Percentiles rank a stretch among this genome's conserved stretches.
Conservation (phyloP, 1,140 invertebrate genomes). For the Habropoda laboriosa region DNA sequence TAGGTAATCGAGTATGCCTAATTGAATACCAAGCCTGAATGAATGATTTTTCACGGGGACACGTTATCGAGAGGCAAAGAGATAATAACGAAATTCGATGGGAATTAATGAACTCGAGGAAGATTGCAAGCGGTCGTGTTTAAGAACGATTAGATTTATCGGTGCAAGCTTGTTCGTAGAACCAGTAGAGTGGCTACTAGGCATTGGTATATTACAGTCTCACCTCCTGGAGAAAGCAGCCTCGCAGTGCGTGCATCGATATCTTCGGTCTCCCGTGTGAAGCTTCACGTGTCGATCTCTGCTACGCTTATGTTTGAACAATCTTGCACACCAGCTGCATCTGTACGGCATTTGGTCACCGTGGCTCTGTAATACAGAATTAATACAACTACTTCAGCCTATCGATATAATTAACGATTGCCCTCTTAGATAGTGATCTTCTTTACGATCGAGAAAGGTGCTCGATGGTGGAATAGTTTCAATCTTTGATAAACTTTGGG, state of each 20-base stretch:
- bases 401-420: too few relatives aligned
- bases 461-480: too few relatives aligned
- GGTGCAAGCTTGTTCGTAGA: neutral
- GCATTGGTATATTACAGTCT: constrained; percentile 51
- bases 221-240: constrained; percentile 96
- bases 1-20: too few relatives aligned
- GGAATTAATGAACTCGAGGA: neutral
- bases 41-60: too few relatives aligned
- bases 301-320: constrained; percentile 97
- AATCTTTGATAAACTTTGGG: too few relatives aligned
- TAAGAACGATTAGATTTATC: neutral
- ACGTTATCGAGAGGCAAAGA: too few relatives aligned
- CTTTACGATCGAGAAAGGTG: too few relatives aligned
- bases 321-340: constrained; percentile 93
- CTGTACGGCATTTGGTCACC: constrained; percentile 94
- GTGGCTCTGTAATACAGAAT: constrained; percentile 89
- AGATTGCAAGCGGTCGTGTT: neutral
- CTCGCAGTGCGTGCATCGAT: constrained; percentile 95
- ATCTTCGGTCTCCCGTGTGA: constrained; percentile 96
- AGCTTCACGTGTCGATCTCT: constrained; percentile 96
- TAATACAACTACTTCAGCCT: too few relatives aligned
- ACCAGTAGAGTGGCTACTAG: neutral
- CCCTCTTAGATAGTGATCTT: too few relatives aligned
- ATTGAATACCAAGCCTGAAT: too few relatives aligned
- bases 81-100: neutral